Conservation (phyloP, 2,797 vertebrate genomes). For the Tapera naevia region DNA sequence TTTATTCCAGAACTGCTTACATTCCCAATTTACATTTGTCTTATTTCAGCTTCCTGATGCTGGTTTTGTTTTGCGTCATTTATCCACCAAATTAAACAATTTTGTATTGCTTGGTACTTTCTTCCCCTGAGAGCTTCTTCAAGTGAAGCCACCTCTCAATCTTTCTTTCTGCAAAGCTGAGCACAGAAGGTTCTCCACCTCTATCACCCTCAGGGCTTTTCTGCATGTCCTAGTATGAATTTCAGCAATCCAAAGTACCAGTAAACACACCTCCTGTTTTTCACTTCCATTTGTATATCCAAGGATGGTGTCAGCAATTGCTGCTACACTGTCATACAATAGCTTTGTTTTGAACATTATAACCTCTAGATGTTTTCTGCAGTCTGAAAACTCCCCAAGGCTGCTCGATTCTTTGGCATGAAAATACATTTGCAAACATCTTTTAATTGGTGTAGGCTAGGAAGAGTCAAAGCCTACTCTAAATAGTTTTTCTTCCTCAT, state of each 20-base stretch:
- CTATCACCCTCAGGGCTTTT: neutral
- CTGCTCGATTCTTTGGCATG: neutral
- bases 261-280: neutral
- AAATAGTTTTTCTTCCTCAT: neutral
- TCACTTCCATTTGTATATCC: neutral
- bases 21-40: neutral
- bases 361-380: neutral
- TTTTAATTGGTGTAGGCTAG: conserved; percentile 11
- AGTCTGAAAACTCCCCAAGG: neutral
- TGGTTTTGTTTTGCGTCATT: neutral
- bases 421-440: neutral
- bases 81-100: conserved; percentile 4
- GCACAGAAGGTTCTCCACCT: neutral
- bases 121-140: neutral
- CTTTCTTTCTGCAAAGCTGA: neutral
- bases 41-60: neutral
- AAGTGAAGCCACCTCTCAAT: neutral
- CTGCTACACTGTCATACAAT: neutral
- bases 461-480: neutral
- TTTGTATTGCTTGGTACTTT: neutral
- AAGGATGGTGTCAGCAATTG: neutral
- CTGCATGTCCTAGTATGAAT: neutral
- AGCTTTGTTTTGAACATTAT: neutral
- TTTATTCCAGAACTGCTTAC: neutral
- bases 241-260: neutral